Percentiles rank a stretch among this genome's conserved stretches.
Conservation (phyloP, 2,888 invertebrate species). For the Lepidonotus clava region DNA sequence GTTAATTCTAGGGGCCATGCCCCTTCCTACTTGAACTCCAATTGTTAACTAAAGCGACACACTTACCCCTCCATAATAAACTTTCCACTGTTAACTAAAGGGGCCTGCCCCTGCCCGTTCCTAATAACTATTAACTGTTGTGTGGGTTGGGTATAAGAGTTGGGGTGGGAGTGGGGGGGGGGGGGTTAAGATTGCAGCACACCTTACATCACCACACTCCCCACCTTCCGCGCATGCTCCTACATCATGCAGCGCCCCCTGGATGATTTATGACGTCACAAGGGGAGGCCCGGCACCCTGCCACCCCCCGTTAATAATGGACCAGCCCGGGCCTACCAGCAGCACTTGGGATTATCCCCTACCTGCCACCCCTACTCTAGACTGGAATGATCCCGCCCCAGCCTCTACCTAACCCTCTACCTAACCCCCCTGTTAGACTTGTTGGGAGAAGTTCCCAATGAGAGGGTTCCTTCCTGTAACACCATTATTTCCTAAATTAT, state of each 20-base stretch:
- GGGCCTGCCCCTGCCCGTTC: no score
- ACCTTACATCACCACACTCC: neutral
- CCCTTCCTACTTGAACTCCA: no score
- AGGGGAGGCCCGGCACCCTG: neutral
- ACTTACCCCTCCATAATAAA: no score
- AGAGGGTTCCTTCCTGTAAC: neutral
- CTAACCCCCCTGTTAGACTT: no score
- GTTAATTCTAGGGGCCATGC: no score
- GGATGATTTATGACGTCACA: conserved; percentile 20
- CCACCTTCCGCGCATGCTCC: neutral
- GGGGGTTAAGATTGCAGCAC: neutral
- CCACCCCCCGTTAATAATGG: conserved; percentile 9
- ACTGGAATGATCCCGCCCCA: neutral
- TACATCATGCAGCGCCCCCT: neutral
- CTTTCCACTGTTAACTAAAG: no score
- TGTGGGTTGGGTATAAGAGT: neutral
- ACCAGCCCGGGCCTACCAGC: neutral
- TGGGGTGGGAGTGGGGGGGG: neutral
- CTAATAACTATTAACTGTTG: no score
- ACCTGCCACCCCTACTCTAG: neutral
- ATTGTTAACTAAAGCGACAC: no score
- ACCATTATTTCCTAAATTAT: no score
- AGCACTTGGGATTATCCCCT: neutral
- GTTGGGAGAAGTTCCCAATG: no score
- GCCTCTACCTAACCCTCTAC: neutral